phyloP scores from a whole-genome alignment of 2,888 invertebrate species.

The Molanna angustata region DNA sequence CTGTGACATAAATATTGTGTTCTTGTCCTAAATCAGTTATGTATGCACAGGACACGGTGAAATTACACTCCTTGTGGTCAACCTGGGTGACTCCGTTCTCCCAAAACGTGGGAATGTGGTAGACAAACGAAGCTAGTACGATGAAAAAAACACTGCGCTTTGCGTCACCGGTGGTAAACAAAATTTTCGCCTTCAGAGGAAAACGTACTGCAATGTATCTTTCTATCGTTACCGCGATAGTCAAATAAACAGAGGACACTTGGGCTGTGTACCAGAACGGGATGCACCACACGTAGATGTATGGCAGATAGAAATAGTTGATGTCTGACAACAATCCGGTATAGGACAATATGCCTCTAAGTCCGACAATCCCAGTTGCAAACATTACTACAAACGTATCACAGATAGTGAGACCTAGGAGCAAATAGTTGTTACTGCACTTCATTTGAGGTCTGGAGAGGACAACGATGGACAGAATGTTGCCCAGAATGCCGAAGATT shows the following conservation, averaged over 20 bases:
- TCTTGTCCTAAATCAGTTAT: slow-evolving; percentile 1
- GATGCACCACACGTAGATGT: not conserved
- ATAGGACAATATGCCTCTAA: not conserved
- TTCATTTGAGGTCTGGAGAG: slow-evolving; percentile 7
- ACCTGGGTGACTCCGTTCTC: not conserved
- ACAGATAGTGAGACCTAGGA: not conserved
- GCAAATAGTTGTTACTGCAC: slow-evolving; percentile 1
- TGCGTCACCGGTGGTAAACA: not conserved
- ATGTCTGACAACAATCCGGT: slow-evolving; percentile 1
- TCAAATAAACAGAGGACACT: slow-evolving; percentile 4
- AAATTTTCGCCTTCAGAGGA: not conserved
- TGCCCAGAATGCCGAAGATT: slow-evolving; percentile 2
- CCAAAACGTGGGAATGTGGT: slow-evolving; percentile 5
- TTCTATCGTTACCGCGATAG: not conserved
- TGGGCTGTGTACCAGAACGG: slow-evolving; percentile 3
- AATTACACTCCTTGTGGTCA: slow-evolving; percentile 3
- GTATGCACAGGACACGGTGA: slow-evolving; percentile 6
- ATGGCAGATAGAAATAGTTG: not conserved
- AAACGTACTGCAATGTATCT: slow-evolving; percentile 1
- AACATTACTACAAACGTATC: slow-evolving; percentile 5
- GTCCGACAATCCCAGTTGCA: not conserved
- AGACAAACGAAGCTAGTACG: not conserved
- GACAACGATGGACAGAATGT: slow-evolving; percentile 2
- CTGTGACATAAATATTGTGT: slow-evolving; percentile 1
- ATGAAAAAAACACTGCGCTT: not conserved